Evolutionary conservation across 2,113 vertebrate species (phyloP).

Genomic region (Tetraodon nigroviridis): DNA sequence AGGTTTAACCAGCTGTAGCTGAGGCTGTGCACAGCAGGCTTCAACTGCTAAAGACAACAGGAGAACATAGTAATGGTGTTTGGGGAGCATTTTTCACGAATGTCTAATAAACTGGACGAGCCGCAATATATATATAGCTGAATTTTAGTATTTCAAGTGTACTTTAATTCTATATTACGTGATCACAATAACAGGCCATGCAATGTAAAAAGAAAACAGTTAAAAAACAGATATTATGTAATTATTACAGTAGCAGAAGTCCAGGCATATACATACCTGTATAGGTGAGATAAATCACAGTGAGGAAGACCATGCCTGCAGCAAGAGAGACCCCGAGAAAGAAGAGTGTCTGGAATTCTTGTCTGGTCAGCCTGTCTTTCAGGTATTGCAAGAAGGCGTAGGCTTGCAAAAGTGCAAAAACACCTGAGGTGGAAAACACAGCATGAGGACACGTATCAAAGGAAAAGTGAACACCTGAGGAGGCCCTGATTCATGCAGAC

Average conservation of each 20-base stretch:
- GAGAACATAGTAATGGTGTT: neutral
- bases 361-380: conserved; percentile 88
- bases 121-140: too few species aligned
- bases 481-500: conserved; percentile 20
- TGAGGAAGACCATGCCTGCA: conserved; percentile 88
- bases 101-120: too few species aligned
- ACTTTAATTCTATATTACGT: too few species aligned
- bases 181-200: too few species aligned
- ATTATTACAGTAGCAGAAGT: too few species aligned
- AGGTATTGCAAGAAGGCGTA: conserved; percentile 94
- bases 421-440: conserved; percentile 73
- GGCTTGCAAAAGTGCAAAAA: conserved; percentile 92
- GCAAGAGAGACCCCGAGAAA: conserved; percentile 89
- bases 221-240: too few species aligned
- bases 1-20: conserved; percentile 23
- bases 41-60: conserved; percentile 9
- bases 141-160: too few species aligned
- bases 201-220: too few species aligned
- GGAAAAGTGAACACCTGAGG: conserved; percentile 38
- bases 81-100: too few species aligned
- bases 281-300: conserved; percentile 94
- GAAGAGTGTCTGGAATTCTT: conserved; percentile 95
- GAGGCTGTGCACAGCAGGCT: conserved; percentile 8
- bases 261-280: conserved; percentile 85
- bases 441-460: conserved; percentile 25